Evolutionary conservation across 2,113 vertebrate species (phyloP).

Genomic region (Dolichallabes microphthalmus): DNA sequence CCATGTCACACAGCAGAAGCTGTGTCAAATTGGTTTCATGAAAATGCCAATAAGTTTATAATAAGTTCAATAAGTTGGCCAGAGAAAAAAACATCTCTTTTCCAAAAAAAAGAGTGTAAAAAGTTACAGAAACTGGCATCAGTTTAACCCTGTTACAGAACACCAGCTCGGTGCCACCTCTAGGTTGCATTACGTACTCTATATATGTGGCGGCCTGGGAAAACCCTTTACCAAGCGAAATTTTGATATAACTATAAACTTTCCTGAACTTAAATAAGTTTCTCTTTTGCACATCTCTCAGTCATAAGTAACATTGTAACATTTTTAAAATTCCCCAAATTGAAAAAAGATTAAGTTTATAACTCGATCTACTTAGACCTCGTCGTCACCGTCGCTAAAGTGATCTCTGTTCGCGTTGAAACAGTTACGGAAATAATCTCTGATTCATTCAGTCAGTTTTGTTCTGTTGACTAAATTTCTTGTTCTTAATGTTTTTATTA

Average conservation of each 20-base stretch:
- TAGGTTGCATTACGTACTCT: neutral
- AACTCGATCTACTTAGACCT: neutral
- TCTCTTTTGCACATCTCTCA: neutral
- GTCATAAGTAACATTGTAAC: neutral
- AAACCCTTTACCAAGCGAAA: neutral
- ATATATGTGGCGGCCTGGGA: neutral
- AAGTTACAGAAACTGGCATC: neutral
- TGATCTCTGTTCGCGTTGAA: neutral
- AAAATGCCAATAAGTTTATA: too few relatives aligned
- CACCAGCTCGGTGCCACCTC: neutral
- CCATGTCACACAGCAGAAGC: too few relatives aligned
- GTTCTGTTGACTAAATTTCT: neutral
- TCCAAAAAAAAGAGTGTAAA: too few relatives aligned
- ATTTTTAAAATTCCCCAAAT: conserved; percentile 1
- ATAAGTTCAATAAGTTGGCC: too few relatives aligned
- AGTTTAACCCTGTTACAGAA: neutral
- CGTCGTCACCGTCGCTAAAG: neutral
- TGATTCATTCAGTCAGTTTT: neutral
- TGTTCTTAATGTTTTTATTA: neutral
- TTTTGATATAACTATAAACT: neutral
- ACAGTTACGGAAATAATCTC: neutral
- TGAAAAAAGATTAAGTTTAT: neutral
- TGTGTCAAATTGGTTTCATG: too few relatives aligned
- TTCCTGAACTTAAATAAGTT: neutral
- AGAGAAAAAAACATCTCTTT: too few relatives aligned